Conservation (phyloP, 2,888 invertebrate species). For the Onthophagus sagittarius region DNA sequence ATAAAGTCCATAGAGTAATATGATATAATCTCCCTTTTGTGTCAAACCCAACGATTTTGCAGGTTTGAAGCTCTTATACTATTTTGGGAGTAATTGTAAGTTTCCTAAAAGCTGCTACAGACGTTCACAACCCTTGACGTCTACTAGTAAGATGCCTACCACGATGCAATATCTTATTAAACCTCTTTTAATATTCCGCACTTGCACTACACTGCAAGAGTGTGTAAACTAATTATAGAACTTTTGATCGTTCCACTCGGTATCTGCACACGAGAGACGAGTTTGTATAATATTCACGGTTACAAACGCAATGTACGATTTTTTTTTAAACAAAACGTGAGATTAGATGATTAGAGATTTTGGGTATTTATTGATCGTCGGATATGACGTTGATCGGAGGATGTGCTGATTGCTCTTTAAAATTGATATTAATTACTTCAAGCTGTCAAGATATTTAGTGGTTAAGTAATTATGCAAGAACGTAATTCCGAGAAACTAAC, state of each 20-base stretch:
- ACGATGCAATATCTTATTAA: neutral
- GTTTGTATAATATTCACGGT: neutral
- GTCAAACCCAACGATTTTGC: neutral
- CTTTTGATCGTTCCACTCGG: neutral
- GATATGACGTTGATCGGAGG: too few relatives aligned
- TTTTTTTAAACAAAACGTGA: neutral
- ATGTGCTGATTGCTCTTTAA: neutral
- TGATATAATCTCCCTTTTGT: neutral
- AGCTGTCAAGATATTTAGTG: neutral
- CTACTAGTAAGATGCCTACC: neutral
- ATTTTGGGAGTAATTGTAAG: neutral
- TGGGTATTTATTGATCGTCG: too few relatives aligned
- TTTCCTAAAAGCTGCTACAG: neutral
- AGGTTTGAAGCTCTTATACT: neutral
- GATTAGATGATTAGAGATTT: neutral
- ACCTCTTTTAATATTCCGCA: neutral
- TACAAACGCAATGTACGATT: neutral
- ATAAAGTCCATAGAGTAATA: too few relatives aligned
- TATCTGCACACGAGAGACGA: neutral
- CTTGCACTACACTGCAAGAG: neutral
- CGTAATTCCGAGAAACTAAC: neutral
- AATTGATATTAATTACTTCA: neutral
- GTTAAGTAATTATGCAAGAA: neutral
- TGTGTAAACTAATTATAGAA: neutral
- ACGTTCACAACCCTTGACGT: neutral